Base-by-base conservation (phyloP, 37 sponge, comb jelly and placozoan genomes). In the Haliclona indistincta region DNA sequence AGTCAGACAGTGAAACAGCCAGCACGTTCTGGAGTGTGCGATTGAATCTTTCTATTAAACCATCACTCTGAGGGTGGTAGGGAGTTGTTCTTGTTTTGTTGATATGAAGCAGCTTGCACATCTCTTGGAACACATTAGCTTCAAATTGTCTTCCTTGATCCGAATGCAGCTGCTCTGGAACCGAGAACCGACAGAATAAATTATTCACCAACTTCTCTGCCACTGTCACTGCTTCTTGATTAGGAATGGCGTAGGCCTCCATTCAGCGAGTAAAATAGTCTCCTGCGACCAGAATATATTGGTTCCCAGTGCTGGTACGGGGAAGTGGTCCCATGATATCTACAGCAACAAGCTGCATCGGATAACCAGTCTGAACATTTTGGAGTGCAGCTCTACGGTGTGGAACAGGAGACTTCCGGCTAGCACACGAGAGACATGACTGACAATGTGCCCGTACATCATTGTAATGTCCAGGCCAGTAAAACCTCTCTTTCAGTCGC, bases 81-180 rank as follows among this genome's bases (percentile, higher is more conserved):
- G 49, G 61, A 13, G 74, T 73, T 26, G 74, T 73, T 17, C 74
- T 26, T 8, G 74, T 38, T 29, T 73, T 73, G 15, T 32, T 19
- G 8, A 73, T 38, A 3, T 35, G 20, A 7, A 73, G 74, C 38
- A 73, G 60, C 20, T 73, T 55, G 29, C 45, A 74, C 4, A 41
- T 34, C 28, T 58, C 75, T 20, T 41, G 3, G 34, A 74, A 17
- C 29, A 77, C 3, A 11, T 74, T 37, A 8, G 75, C 56, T 17
- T 34, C 61, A 39, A 74, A 74, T 25, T 74, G 58, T n/a, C 38
- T 33, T 28, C 75, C 75, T 61, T 74, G 75, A 40, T 74, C 75
- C 32, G 75, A 58, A 41, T 74, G 75, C 61, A 74, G 29, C 41
- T 55, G 36, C 41, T 74, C 61, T n/a, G 75, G 75, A 26, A 58